Evolutionary conservation across 2,797 vertebrate species (phyloP).

Genomic region (Eurystomus glaucurus): DNA sequence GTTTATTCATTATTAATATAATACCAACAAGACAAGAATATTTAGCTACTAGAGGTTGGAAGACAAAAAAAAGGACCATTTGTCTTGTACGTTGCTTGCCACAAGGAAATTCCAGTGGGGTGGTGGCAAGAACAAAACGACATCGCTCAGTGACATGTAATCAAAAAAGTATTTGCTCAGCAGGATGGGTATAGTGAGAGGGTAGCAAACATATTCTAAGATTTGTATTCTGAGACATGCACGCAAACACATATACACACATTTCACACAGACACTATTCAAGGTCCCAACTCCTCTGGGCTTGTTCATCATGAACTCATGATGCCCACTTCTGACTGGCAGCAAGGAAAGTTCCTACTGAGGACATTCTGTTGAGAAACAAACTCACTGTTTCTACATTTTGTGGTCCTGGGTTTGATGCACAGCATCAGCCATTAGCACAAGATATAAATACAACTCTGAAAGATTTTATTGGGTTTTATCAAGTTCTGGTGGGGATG

Average conservation of each 20-base stretch:
- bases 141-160: not conserved
- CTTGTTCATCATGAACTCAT: not conserved
- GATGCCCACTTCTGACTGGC: not conserved
- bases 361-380: not conserved
- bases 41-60: not conserved
- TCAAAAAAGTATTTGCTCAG: slow-evolving; percentile 1
- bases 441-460: not conserved
- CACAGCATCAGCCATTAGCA: not conserved
- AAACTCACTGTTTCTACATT: not conserved
- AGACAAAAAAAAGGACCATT: not conserved
- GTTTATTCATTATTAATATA: slow-evolving; percentile 6
- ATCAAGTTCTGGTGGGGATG: not conserved
- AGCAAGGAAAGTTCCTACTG: not conserved
- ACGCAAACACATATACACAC: not conserved
- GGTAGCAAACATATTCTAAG: not conserved
- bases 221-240: not conserved
- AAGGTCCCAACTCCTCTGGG: not conserved
- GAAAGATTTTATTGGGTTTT: not conserved
- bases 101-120: not conserved
- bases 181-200: not conserved
- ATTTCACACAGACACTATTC: not conserved
- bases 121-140: not conserved
- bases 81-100: not conserved
- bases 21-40: not conserved
- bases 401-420: not conserved